Evolutionary conservation across 1,140 invertebrate genomes (phyloP), one percentile per base, ranked within the genome.

Genomic region (Chrysoperla carnea): DNA sequence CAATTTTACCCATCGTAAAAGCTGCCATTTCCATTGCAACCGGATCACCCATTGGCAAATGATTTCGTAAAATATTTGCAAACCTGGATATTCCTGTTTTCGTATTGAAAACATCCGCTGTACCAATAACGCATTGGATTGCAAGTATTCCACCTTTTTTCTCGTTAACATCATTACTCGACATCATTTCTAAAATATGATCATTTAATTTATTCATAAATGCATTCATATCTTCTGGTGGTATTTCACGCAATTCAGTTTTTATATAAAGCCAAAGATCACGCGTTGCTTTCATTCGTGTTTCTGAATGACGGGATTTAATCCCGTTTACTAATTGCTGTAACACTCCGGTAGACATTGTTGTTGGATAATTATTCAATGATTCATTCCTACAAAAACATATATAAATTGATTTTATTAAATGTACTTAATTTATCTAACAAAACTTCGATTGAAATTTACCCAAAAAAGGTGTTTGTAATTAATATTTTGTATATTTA

Each of bases 191-290:
- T 62, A 89, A 90, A 46, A 96, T 94, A 52, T 93, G 84, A 60
- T 91, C 84, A 59, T 94, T 93, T 54, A 96, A 93, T 44, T 92
- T 85, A 59, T 96, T 91, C 61, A 96, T 80, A 57, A 96, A 95
- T 23, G 73, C 65, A 13, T 80, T 82, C 41, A 93, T 73, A 54
- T 94, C 88, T 54, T 95, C 91, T 37, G 82, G 73, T n/a, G 88
- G 82, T 31, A 88, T 81, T 63, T 95, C 91, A 9, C 88, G 72
- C 11, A 96, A 60, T 53, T 97, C 92, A 6, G 85, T 90, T 57
- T 85, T 88, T 1, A 94, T 86, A 66, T 88, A 95, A 39, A 84
- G 75, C 53, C 85, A 83, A 1, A 97, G 67, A 41, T 95, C 88
- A 40, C 80, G 75, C 1, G 88, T 87, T 11, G 89, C 80, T 62